phyloP scores from a whole-genome alignment of 2,113 vertebrate species.

The Cryptomyrus ogoouensis region DNA sequence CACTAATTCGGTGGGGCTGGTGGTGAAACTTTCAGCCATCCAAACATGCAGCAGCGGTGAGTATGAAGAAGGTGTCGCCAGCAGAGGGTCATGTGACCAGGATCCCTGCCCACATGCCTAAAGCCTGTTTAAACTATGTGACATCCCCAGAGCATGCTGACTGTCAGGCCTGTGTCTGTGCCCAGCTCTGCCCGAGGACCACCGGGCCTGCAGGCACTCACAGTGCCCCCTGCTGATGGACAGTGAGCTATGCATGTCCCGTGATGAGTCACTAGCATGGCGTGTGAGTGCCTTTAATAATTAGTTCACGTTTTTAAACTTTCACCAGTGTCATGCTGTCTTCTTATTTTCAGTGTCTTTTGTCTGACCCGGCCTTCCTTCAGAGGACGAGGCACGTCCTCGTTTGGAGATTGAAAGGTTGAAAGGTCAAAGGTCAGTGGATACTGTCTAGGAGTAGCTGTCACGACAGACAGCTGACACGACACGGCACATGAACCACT shows the following conservation, averaged over 20 bases:
- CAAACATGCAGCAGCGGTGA: background rate
- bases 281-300: background rate
- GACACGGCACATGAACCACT: background rate
- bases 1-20: conserved; percentile 86
- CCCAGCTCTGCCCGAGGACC: background rate
- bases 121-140: background rate
- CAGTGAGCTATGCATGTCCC: background rate
- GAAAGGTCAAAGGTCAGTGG: background rate
- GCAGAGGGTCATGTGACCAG: background rate
- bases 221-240: background rate
- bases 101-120: background rate
- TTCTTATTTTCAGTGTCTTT: background rate
- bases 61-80: background rate
- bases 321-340: background rate
- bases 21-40: background rate
- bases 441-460: background rate
- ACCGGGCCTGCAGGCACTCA: background rate
- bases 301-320: background rate
- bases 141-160: background rate
- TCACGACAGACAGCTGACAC: background rate
- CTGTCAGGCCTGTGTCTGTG: background rate
- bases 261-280: too few species aligned
- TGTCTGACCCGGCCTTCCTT: background rate
- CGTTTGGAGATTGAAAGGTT: background rate
- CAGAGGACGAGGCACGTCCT: background rate